Percentiles rank a stretch among this genome's conserved stretches.
Evolutionary conservation across 2,888 invertebrate species (phyloP).

Genomic region (Oscheius sp.): DNA sequence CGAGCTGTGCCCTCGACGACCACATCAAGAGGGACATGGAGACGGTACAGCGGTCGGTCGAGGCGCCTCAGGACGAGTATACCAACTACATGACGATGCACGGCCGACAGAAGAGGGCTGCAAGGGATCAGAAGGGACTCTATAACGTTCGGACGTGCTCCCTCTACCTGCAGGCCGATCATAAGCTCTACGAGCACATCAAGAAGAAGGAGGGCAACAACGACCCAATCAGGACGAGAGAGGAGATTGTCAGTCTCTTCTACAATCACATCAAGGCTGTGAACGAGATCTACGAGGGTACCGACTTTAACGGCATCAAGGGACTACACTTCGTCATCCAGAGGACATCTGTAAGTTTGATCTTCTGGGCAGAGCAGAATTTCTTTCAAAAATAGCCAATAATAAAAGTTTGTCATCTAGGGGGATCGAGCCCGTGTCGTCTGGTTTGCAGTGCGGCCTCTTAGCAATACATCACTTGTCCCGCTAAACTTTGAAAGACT

Average conservation of each 20-base stretch:
- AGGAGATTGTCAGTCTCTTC: conserved; percentile 95
- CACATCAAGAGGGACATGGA: conserved; percentile 89
- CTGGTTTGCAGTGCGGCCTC: no score
- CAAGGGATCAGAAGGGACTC: conserved; percentile 51
- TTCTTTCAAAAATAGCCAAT: no score
- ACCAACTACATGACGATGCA: conserved; percentile 57
- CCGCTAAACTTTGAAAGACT: no score
- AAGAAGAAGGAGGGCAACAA: conserved; percentile 78
- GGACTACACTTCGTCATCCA: conserved; percentile 97
- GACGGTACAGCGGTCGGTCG: conserved; percentile 81
- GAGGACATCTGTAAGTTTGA: conserved; percentile 80
- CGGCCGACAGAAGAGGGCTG: conserved; percentile 52
- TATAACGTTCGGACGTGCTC: conserved; percentile 70
- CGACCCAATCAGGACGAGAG: conserved; percentile 81
- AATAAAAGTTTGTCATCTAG: no score
- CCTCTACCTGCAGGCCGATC: conserved; percentile 89
- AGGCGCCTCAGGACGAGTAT: conserved; percentile 42
- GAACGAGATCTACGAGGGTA: conserved; percentile 94
- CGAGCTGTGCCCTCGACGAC: conserved; percentile 65
- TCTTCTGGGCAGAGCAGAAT: no score
- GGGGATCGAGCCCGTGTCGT: no score
- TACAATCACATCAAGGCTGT: conserved; percentile 98
- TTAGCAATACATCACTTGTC: no score
- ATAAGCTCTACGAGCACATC: conserved; percentile 95
- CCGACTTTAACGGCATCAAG: conserved; percentile 93